Evolutionary conservation across 1,140 invertebrate genomes (phyloP).

Genomic region (Hycleus cichorii): DNA sequence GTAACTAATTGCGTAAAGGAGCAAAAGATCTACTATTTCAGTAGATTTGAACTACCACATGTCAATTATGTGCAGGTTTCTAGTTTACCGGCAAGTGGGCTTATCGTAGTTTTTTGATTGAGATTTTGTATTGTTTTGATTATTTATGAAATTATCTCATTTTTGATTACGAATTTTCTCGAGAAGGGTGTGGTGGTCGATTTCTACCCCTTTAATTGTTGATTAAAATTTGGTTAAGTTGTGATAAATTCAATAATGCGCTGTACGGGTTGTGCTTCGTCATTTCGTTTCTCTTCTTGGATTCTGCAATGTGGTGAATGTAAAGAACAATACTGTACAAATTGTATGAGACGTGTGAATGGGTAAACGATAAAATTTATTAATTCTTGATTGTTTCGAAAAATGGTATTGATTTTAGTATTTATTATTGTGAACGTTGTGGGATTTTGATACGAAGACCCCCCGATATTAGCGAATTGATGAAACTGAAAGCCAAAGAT

Average conservation of each 20-base stretch:
- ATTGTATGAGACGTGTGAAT: conserved; percentile 31
- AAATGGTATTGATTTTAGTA: conserved; percentile 15
- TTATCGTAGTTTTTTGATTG: too few species aligned
- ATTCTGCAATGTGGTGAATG: conserved; percentile 36
- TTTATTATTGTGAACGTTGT: conserved; percentile 38
- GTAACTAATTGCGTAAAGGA: too few species aligned
- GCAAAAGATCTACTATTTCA: too few species aligned
- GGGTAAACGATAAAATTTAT: conserved; percentile 22
- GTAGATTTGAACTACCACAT: too few species aligned
- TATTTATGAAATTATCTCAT: too few species aligned
- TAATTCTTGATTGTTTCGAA: not conserved
- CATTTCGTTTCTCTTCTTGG: conserved; percentile 35
- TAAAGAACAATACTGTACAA: conserved; percentile 33
- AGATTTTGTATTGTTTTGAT: too few species aligned
- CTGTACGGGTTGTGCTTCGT: conserved; percentile 32
- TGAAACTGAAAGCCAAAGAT: conserved; percentile 39
- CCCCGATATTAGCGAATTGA: conserved; percentile 34
- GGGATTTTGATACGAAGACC: conserved; percentile 34
- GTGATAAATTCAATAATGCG: conserved; percentile 22
- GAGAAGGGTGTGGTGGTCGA: too few species aligned
- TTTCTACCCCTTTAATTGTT: too few species aligned
- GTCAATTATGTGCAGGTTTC: too few species aligned
- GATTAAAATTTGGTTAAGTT: too few species aligned
- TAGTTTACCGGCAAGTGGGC: too few species aligned
- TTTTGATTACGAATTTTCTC: too few species aligned